phyloP scores from a whole-genome alignment of 35 echinoderm and acorn worm species.

The Apostichopus californicus region DNA sequence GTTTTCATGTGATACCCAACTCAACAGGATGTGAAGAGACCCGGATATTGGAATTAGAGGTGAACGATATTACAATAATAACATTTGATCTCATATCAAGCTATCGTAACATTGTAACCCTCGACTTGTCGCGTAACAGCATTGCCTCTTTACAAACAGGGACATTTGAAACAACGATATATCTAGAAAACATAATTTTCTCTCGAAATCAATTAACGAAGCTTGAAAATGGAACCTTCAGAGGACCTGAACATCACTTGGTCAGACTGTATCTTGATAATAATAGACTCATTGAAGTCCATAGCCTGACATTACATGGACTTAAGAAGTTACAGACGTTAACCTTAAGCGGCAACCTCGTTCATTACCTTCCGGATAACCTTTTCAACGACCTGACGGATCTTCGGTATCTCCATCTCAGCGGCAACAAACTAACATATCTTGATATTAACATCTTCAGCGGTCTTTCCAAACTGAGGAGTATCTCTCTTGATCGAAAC shows the following conservation, averaged over 20 bases:
- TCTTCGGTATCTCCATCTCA: background rate
- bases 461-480: background rate
- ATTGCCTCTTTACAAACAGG: slow-evolving; percentile 5
- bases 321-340: background rate
- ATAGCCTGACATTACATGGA: background rate
- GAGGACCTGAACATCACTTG: background rate
- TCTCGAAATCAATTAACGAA: background rate
- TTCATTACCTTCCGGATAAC: background rate
- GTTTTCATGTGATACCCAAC: background rate
- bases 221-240: background rate
- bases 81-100: background rate
- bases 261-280: background rate
- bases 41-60: background rate
- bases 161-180: background rate
- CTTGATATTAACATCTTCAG: background rate
- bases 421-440: background rate
- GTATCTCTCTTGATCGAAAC: background rate
- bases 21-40: slow-evolving; percentile 9
- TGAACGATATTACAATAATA: background rate
- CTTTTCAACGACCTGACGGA: background rate
- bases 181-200: background rate
- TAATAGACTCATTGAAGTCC: background rate
- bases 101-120: background rate
- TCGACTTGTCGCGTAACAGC: background rate
- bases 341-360: background rate